Evolutionary conservation across 1,140 invertebrate genomes (phyloP), one percentile per base, ranked within the genome.

Genomic region (Papilio aristodemus): DNA sequence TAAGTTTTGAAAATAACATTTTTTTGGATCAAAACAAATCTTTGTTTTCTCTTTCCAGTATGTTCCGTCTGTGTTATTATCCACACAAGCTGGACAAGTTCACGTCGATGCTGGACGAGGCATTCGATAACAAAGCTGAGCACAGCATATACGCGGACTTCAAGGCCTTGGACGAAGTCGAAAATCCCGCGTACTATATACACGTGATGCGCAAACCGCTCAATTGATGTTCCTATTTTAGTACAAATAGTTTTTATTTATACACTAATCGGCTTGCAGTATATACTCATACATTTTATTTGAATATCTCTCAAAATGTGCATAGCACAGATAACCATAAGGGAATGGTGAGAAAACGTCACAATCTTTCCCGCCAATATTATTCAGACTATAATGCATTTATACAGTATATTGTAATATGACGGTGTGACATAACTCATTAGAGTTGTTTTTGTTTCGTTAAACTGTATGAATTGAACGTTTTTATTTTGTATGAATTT

Each of bases 41-140:
- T 10, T 17, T 46, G 11, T 76, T 77, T 66, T 76, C 68, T 80
- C 58, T 75, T 93, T 93, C 70, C 82, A 96, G 94, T 79, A 94
- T 96, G 79, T 98, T 97, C 89, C 93, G 96, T 11, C 88, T 97
- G 13, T 97, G 96, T 5, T 98, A 97, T 82, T 97, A 96, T 90
- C 97, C 97, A 5, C 96, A 97, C 78, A 93, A 93, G 54, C 85
- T 97, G 62, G 91, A 94, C 9, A 88, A 92, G 1, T 97, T 98
- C 86, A 94, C 93, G 0, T 77, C 92, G 2, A 95, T 97, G 88
- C 84, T 97, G 13, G 86, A 92, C 43, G 94, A 96, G 67, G 93
- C 94, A 5, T 97, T 98, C 83, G 93, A 93, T n/a, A 76, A 89
- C 10, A 85, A 93, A 22, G 92, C 93, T 0, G 93, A 93, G 62